Evolutionary conservation across 2,888 invertebrate genomes (phyloP).

Genomic region (Polyploca ridens): DNA sequence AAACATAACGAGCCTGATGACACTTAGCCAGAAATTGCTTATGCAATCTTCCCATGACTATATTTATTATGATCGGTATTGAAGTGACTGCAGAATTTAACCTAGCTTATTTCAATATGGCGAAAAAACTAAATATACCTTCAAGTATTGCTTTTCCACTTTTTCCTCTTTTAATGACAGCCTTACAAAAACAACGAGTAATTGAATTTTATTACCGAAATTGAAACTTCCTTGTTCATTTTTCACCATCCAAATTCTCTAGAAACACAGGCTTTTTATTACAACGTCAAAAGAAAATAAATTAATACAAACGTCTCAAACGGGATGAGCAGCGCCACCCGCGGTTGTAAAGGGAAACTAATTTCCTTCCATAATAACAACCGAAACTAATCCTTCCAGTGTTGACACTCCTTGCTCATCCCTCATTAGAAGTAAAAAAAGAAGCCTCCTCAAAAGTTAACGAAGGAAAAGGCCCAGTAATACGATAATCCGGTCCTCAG

Average conservation of each 20-base stretch:
- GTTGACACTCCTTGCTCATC: slow-evolving; percentile 33
- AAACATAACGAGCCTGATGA: too few species aligned
- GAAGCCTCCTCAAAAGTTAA: slow-evolving; percentile 38
- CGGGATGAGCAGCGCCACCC: slow-evolving; percentile 4
- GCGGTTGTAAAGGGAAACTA: slow-evolving; percentile 17
- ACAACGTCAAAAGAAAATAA: slow-evolving; percentile 7
- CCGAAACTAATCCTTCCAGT: slow-evolving; percentile 30
- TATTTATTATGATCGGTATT: too few species aligned
- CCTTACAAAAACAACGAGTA: slow-evolving; percentile 1
- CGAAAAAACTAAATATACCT: neutral
- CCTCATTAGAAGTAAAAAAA: slow-evolving; percentile 31
- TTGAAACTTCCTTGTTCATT: slow-evolving; percentile 1
- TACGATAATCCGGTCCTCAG: slow-evolving; percentile 37
- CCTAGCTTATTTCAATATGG: neutral
- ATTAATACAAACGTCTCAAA: slow-evolving; percentile 1
- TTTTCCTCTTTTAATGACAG: neutral
- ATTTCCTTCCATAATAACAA: slow-evolving; percentile 23
- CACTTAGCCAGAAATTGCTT: too few species aligned
- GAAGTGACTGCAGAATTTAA: too few species aligned
- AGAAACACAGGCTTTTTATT: slow-evolving; percentile 3
- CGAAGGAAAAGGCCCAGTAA: slow-evolving; percentile 39
- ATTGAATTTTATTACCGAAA: neutral
- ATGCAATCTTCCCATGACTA: too few species aligned
- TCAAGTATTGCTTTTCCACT: neutral
- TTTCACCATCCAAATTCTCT: slow-evolving; percentile 3